A percentile compares a stretch with the other conserved stretches of the same genome.
Evolutionary conservation across 2,797 vertebrate species (phyloP).

Genomic region (Sebastes iracundus): DNA sequence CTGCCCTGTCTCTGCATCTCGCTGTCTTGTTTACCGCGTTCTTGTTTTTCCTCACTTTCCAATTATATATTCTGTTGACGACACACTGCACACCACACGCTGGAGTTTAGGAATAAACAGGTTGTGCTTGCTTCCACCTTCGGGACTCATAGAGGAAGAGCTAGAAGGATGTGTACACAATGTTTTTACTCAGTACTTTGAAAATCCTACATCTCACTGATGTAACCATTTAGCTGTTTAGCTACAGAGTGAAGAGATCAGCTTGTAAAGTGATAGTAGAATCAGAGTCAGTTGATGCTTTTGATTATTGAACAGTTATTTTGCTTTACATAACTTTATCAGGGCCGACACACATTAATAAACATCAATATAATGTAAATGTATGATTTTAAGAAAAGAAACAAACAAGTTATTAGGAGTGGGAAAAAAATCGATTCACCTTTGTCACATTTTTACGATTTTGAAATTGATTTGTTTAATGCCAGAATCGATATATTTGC

Average conservation of each 20-base stretch:
- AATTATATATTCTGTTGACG: constrained; percentile 5
- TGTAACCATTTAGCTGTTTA: background rate
- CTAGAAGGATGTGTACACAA: background rate
- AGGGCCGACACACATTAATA: background rate
- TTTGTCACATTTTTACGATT: too few species aligned
- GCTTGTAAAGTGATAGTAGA: too few species aligned
- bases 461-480: too few species aligned
- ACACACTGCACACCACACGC: background rate
- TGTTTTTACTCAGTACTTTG: background rate
- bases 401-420: too few species aligned
- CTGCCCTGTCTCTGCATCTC: background rate
- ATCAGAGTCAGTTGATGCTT: background rate
- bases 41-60: background rate
- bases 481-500: too few species aligned
- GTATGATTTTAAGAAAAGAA: too few species aligned
- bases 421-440: too few species aligned
- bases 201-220: background rate
- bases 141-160: background rate
- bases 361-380: background rate
- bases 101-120: background rate
- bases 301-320: background rate
- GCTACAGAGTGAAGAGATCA: background rate
- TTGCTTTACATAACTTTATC: background rate
- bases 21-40: constrained; percentile 12
- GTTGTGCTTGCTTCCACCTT: background rate